Evolutionary conservation across 2,888 invertebrate species (phyloP).

Genomic region (Abrostola triplasia): DNA sequence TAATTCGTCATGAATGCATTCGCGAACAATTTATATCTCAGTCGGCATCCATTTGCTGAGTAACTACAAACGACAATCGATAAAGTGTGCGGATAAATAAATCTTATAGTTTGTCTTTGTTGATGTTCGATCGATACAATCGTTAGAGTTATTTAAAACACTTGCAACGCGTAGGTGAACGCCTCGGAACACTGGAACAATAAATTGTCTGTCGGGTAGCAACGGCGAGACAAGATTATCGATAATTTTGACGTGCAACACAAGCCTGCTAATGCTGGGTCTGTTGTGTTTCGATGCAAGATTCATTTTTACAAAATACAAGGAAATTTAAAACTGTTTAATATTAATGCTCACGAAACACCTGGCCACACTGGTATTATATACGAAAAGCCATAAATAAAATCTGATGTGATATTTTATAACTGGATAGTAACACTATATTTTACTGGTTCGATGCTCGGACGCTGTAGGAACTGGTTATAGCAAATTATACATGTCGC

Average conservation of each 20-base stretch:
- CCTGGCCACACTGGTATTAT: constrained; percentile 60
- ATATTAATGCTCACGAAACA: constrained; percentile 73
- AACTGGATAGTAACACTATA: constrained; percentile 54
- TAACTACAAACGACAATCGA: constrained; percentile 37
- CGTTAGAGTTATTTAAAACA: constrained; percentile 75
- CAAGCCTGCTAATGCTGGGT: constrained; percentile 34
- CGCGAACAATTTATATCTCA: constrained; percentile 4
- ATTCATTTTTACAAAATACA: constrained; percentile 18
- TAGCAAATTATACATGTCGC: constrained; percentile 77
- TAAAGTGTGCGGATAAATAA: constrained; percentile 40
- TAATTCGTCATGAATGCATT: constrained; percentile 33
- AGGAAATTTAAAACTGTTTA: constrained; percentile 57
- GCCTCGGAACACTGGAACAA: constrained; percentile 68
- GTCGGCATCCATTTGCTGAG: constrained; percentile 31
- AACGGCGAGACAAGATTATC: constrained; percentile 63
- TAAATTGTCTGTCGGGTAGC: constrained; percentile 73
- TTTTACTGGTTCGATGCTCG: constrained; percentile 53
- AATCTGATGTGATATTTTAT: constrained; percentile 53
- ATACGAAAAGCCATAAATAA: constrained; percentile 58
- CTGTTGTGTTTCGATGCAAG: constrained; percentile 11
- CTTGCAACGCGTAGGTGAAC: constrained; percentile 71
- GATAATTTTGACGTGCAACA: constrained; percentile 71
- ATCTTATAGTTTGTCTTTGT: constrained; percentile 49
- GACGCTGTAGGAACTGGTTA: constrained; percentile 72
- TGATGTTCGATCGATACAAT: constrained; percentile 73